These are phyloP conservation scores for Jaculus jaculus DNA, from an alignment of 2,113 vertebrate species.

Conservation along the genomic window DNA sequence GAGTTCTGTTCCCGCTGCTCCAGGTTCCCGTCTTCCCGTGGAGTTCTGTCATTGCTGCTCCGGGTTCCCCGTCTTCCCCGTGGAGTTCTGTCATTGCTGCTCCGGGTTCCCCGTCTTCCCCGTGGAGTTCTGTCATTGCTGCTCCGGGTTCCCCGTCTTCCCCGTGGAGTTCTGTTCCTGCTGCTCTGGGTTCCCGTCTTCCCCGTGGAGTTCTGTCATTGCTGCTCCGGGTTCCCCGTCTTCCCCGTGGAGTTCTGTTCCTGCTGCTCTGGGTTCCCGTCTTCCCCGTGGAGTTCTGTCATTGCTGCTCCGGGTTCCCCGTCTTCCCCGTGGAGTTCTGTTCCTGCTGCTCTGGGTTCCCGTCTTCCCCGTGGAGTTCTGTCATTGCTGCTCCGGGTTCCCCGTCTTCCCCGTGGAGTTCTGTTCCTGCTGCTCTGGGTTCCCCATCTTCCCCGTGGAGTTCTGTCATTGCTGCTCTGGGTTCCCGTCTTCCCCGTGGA, in stretches of 20 bases:
- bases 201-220: not conserved
- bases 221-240: no score
- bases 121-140: no score
- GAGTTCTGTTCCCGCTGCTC: no score
- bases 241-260: no score
- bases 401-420: not conserved
- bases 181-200: not conserved
- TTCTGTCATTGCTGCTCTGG: not conserved
- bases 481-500: no score
- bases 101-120: no score
- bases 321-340: not conserved
- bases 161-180: not conserved
- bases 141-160: not conserved
- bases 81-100: not conserved
- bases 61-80: not conserved
- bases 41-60: not conserved
- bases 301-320: not conserved
- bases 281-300: not conserved
- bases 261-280: not conserved
- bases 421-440: not conserved
- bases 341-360: no score
- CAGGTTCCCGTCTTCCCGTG: not conserved
- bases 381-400: not conserved
- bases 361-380: no score
- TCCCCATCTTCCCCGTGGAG: not conserved